Percentiles rank a stretch among this genome's conserved stretches.
phyloP scores from a whole-genome alignment of 64 coral and sea anemone species.

The Orbicella faveolata region DNA sequence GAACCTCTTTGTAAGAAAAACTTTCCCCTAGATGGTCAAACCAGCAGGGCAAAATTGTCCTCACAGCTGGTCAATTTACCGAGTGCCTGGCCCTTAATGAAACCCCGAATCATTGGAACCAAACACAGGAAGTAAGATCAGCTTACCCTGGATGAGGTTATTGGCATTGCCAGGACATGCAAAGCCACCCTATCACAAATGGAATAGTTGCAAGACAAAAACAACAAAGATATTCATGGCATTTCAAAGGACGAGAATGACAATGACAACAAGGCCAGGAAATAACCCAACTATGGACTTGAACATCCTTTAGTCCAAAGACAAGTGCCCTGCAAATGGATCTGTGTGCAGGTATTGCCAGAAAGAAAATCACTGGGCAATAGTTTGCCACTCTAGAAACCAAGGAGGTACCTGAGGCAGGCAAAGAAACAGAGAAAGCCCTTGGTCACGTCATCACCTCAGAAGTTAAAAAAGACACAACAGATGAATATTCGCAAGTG shows the following conservation, averaged over 20 bases:
- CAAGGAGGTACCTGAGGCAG: neutral
- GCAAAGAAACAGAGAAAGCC: neutral
- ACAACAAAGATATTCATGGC: too few species aligned
- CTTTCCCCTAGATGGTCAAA: too few species aligned
- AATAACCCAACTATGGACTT: constrained; percentile 1
- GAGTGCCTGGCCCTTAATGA: too few species aligned
- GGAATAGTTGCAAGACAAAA: constrained; percentile 20
- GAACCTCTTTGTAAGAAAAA: too few species aligned
- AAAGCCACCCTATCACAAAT: constrained; percentile 50
- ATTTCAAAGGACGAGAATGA: too few species aligned
- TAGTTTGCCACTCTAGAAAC: constrained; percentile 17
- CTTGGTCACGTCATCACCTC: neutral
- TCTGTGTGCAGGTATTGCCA: constrained; percentile 19
- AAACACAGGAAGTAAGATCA: constrained; percentile 36
- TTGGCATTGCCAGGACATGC: constrained; percentile 52
- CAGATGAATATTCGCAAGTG: neutral
- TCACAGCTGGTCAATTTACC: too few species aligned
- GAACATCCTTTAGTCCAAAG: constrained; percentile 13
- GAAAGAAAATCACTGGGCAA: constrained; percentile 55
- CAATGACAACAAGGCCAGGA: too few species aligned
- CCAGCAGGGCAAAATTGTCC: too few species aligned
- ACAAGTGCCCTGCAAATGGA: constrained; percentile 54
- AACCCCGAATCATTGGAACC: constrained; percentile 34
- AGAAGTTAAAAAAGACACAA: constrained; percentile 3
- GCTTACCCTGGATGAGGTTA: constrained; percentile 54